Evolutionary conservation across 2,888 invertebrate genomes (phyloP).

Genomic region (Marasmarcha lunaedactyla): DNA sequence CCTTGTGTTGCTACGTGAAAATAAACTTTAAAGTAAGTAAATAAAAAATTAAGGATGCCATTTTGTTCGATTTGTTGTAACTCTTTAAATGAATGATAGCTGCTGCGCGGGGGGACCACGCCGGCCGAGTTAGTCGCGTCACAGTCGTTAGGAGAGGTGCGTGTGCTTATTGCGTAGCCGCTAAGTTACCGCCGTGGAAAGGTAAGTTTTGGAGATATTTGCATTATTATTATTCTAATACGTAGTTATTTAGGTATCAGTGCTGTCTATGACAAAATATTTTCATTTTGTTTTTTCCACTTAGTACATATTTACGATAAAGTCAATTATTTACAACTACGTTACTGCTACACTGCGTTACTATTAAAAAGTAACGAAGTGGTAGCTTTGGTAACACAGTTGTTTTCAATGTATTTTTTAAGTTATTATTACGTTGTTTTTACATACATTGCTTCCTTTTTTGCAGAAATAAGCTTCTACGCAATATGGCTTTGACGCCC

Average conservation of each 20-base stretch:
- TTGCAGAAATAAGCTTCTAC: too few species aligned
- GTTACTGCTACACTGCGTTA: conserved; percentile 1
- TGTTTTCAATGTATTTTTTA: too few species aligned
- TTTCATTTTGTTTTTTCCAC: too few species aligned
- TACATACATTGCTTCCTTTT: too few species aligned
- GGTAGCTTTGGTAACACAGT: too few species aligned
- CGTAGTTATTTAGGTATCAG: background rate
- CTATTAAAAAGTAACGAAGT: background rate
- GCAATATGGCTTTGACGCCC: too few species aligned
- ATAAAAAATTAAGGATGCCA: too few species aligned
- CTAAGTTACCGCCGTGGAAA: background rate
- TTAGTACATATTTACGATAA: background rate
- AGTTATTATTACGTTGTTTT: too few species aligned
- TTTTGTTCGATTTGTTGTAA: background rate
- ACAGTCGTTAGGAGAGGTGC: background rate
- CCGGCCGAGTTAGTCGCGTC: background rate
- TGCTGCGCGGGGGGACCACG: background rate
- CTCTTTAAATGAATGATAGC: background rate
- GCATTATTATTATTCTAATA: background rate
- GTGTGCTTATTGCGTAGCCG: background rate
- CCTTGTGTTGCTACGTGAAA: background rate
- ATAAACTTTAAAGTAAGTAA: too few species aligned
- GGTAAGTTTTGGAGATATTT: too few species aligned
- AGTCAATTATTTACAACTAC: conserved; percentile 1
- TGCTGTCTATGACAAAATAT: too few species aligned